phyloP scores from a whole-genome alignment of 2,888 invertebrate genomes.

The Eilema caniola region DNA sequence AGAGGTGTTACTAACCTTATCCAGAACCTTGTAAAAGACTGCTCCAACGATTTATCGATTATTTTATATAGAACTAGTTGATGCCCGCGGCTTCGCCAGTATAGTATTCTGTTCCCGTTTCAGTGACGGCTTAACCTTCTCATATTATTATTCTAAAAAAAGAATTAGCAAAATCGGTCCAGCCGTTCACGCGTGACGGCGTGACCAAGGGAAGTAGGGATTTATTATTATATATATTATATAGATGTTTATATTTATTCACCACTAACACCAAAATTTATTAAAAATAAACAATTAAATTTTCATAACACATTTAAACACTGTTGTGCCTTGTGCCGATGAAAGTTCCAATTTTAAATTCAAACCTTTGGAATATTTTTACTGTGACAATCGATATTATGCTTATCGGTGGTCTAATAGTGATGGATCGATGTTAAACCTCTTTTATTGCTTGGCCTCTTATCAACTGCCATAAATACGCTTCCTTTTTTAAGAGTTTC shows the following conservation, averaged over 20 bases:
- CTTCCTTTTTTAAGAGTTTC: background rate
- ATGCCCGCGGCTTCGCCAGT: no score
- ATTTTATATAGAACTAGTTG: no score
- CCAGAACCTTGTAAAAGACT: background rate
- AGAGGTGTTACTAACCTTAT: background rate
- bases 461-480: slow-evolving; percentile 73
- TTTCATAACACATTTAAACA: slow-evolving; percentile 1
- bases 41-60: background rate
- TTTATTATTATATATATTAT: no score
- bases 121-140: no score
- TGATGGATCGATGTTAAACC: slow-evolving; percentile 80
- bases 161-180: no score
- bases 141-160: no score
- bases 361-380: slow-evolving; percentile 74
- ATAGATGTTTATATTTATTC: no score
- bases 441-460: slow-evolving; percentile 71
- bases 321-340: background rate
- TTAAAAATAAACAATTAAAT: background rate
- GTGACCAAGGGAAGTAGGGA: no score
- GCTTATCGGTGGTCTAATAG: slow-evolving; percentile 72
- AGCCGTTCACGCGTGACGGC: no score
- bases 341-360: slow-evolving; percentile 35
- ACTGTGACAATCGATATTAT: slow-evolving; percentile 77
- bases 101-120: no score
- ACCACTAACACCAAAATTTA: no score